These are phyloP conservation scores for Lepus timidus DNA, from an alignment of 2,113 vertebrate genomes.

Conservation along the genomic window DNA sequence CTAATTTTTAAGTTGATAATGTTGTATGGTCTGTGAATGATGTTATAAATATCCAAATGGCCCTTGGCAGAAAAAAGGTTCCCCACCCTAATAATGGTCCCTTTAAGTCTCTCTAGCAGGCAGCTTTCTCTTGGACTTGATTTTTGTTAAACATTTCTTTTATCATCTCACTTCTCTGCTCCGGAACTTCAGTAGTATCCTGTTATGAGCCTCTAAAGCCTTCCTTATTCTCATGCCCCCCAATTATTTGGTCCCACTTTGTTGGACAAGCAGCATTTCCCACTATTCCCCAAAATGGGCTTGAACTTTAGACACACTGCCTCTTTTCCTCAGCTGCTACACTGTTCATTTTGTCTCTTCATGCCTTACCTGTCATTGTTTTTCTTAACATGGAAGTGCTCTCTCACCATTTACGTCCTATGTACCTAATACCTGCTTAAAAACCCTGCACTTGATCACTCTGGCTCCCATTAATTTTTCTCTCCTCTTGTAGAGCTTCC, in stretches of 20 bases:
- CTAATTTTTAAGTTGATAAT: too few species aligned
- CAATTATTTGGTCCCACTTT: neutral
- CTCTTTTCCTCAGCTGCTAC: neutral
- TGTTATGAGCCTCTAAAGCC: slow-evolving; percentile 17
- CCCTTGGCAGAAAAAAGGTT: too few species aligned
- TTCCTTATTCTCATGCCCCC: neutral
- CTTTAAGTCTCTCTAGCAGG: neutral
- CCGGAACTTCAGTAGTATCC: slow-evolving; percentile 1
- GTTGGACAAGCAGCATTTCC: neutral
- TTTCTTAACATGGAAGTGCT: slow-evolving; percentile 51
- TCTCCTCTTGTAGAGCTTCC: neutral
- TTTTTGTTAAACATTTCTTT: slow-evolving; percentile 34
- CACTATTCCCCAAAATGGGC: neutral
- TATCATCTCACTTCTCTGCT: neutral
- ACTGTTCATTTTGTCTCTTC: slow-evolving; percentile 6
- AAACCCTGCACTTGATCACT: slow-evolving; percentile 30
- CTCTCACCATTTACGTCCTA: neutral
- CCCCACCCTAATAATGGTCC: neutral
- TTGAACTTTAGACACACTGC: slow-evolving; percentile 6
- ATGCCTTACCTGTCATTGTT: neutral
- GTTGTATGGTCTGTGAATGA: too few species aligned
- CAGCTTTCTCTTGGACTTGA: slow-evolving; percentile 26
- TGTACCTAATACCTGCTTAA: neutral
- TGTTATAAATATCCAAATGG: too few species aligned
- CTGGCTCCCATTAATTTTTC: neutral